phyloP scores from a whole-genome alignment of 37 sponge, comb jelly and placozoan species.

The Chondrosia reniformis region DNA sequence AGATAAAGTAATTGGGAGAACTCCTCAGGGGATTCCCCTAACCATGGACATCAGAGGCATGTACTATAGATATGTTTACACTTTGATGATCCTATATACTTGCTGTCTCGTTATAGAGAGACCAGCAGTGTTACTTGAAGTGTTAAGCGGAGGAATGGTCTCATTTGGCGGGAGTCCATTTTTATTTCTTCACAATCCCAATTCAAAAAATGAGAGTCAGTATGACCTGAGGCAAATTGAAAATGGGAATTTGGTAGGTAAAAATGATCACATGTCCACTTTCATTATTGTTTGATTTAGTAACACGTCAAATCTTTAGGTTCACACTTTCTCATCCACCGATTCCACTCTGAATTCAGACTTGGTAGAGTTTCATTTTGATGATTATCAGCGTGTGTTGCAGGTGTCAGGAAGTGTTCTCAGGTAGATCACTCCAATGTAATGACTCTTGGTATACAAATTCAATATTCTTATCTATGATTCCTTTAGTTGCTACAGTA shows the following conservation, averaged over 20 bases:
- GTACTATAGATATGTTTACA: neutral
- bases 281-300: neutral
- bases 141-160: conserved; percentile 34
- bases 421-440: no score
- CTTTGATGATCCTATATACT: neutral
- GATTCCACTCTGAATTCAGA: conserved; percentile 37
- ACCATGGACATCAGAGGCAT: conserved; percentile 50
- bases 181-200: conserved; percentile 48
- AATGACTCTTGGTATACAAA: no score
- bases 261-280: neutral
- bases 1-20: conserved; percentile 16
- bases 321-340: conserved; percentile 19
- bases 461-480: no score
- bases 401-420: conserved; percentile 47
- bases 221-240: conserved; percentile 35
- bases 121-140: conserved; percentile 57
- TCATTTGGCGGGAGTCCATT: conserved; percentile 67
- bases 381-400: conserved; percentile 57
- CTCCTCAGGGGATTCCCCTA: conserved; percentile 46
- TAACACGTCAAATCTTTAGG: neutral
- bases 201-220: neutral
- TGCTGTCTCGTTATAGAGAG: conserved; percentile 11
- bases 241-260: neutral
- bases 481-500: no score
- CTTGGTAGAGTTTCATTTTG: conserved; percentile 66